Evolutionary conservation across 2,113 vertebrate species (phyloP), one percentile per base, ranked within the genome.

Genomic region (Xyrauchen texanus): DNA sequence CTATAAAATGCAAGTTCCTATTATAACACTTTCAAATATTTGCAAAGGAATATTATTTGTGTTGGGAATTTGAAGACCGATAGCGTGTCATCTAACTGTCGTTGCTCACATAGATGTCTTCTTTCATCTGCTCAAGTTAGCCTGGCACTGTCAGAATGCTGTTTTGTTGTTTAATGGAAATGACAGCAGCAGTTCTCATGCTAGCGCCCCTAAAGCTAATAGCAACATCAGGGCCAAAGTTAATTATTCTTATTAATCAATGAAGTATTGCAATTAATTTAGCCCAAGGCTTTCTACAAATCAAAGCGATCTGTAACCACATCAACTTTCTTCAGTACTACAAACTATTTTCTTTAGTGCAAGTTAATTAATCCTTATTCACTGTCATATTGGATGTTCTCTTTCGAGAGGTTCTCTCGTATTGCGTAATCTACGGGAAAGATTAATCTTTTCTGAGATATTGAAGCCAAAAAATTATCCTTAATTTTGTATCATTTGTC

Each of bases 191-290:
- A 58, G 55, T 66, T 70, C 66, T 65, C 45, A 51, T 44, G 8
- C 9, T 68, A 4, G 42, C 72, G 15, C 72, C 45, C 71, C 69
- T 51, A 12, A 72, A 80, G 64, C 69, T 34, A 73, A 80, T 10
- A 13, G 61, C 72, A 21, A 45, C 71, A 76, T 68, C 53, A 45
- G 67, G 68, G 11, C 66, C 8, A 53, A 68, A 62, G 77, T 79
- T 42, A 77, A 77, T 72, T 68, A 68, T 68, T 58, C 66, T 77
- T 65, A 53, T 72, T 58, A 83, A 83, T 77, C 82, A 71, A 76
- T 70, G 52, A 51, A 58, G 51, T 44, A 62, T 52, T 67, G 55
- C 13, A 71, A 53, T 57, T 51, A 61, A 44, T 52, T 64, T 45
- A 34, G 60, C 60, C 81, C 4, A 7, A 10, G 57, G 57, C 70